Evolutionary conservation across 2,797 vertebrate species (phyloP), one percentile per base, ranked within the genome.

Genomic region (Schizopygopsis pylzovi): DNA sequence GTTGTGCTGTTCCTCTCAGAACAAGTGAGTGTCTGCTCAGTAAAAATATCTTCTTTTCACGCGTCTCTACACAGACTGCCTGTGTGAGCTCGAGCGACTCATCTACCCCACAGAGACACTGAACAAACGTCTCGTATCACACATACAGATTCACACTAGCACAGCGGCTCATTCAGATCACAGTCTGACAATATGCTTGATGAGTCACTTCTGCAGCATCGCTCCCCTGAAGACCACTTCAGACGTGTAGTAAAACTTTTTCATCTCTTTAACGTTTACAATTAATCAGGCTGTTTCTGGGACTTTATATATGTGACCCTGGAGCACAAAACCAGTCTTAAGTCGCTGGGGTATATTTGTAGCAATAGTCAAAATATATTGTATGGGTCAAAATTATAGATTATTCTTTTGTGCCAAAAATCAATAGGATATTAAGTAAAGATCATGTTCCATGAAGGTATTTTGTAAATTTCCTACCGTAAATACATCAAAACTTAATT

Each of bases 1-100:
- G 20, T 4, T 67, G 61, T 47, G 61, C n/a, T 5, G 59, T 12
- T 79, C 5, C 16, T 80, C 59, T 63, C 78, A 47, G 16, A 65
- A 47, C 6, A 4, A 6, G 52, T 37, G 18, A 12, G 52, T 61
- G 68, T 43, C 61, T 59, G 47, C 16, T 22, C 63, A 28, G 63
- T 43, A 41, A 56, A 70, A 79, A 33, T 71, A 78, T 59, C 16
- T 25, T 63, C 56, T 45, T 79, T 43, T 67, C 83, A 80, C 22
- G 68, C 52, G 1, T 47, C 41, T 56, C 28, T 20, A 6, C 13
- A 5, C 77, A 63, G 39, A 41, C 39, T 79, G 22, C 39, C 76
- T 56, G 9, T 78, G 65, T 20, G 75, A 39, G 28, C 49, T 56
- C 49, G 22, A 39, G 75, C 75, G 4, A 56, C 28, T 78, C 54